A percentile compares a stretch with the other conserved stretches of the same genome.
phyloP scores from a whole-genome alignment of 2,888 invertebrate genomes.

The Aphrophora alni region DNA sequence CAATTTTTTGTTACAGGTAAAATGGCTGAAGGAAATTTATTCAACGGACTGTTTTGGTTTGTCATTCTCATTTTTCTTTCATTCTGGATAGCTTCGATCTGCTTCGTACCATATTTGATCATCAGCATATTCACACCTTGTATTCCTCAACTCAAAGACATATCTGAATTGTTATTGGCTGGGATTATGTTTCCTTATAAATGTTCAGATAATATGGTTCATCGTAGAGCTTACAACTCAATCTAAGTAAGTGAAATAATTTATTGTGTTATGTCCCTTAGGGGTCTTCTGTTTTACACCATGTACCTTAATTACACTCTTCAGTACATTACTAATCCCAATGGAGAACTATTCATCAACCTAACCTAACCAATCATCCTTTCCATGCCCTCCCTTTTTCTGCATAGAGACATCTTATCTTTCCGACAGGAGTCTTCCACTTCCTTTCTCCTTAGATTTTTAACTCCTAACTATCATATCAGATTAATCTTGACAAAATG shows the following conservation, averaged over 20 bases:
- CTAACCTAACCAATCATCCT: too few relatives aligned
- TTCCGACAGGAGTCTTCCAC: too few relatives aligned
- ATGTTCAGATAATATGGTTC: conserved; percentile 56
- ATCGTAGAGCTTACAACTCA: conserved; percentile 54
- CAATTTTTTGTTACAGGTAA: background rate
- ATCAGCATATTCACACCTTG: conserved; percentile 56
- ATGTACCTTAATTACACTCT: too few relatives aligned
- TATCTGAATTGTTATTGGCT: conserved; percentile 54
- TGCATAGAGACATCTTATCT: too few relatives aligned
- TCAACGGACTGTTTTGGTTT: conserved; percentile 55
- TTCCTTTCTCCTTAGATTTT: too few relatives aligned
- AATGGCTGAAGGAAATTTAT: conserved; percentile 12
- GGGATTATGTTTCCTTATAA: conserved; percentile 56
- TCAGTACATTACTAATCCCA: too few relatives aligned
- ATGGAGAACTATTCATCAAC: too few relatives aligned
- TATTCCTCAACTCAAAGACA: conserved; percentile 52
- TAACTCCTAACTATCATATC: too few relatives aligned
- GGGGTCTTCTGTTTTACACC: too few relatives aligned
- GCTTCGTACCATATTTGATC: conserved; percentile 55
- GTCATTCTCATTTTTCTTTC: conserved; percentile 55
- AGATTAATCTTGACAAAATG: too few relatives aligned
- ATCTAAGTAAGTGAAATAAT: conserved; percentile 44
- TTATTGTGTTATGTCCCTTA: too few relatives aligned
- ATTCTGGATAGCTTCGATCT: conserved; percentile 55
- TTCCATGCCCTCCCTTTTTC: too few relatives aligned